Evolutionary conservation across 2,113 vertebrate species (phyloP), one percentile per base, ranked within the genome.

Genomic region (Fukomys damarensis): DNA sequence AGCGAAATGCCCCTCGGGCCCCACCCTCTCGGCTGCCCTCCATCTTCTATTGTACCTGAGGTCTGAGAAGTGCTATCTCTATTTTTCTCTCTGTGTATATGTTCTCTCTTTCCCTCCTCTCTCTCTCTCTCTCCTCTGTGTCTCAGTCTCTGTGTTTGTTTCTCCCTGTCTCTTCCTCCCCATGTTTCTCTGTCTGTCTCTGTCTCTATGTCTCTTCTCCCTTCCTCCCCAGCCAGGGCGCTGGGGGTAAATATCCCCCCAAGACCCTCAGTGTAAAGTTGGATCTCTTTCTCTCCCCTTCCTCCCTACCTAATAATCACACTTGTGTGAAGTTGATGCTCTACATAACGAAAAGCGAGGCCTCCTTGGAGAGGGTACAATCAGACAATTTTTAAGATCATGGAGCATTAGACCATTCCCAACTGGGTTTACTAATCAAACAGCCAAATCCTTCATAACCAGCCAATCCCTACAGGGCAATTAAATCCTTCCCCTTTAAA

Each of bases 401-500:
- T 98, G 99, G 99, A 99, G 99, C 99, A 99, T 99, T 99, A 99
- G 99, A 99, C 99, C 99, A 99, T 99, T 99, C 99, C 99, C 99
- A 99, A 98, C 98, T 99, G 99, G 99, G 99, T 99, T 99, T 99
- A 99, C 99, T 99, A 99, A 99, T 99, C 99, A 99, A 99, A 99
- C 99, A 99, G 99, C 99, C 99, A 99, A 99, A 99, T 99, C 99
- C 99, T 98, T 99, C 99, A 99, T 99, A 99, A 99, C 99, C 99
- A 99, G 99, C 99, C 99, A 99, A 99, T 99, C 99, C 99, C 99
- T 99, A 99, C 99, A 99, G 99, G 99, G 99, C 99, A 99, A 99
- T 99, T 99, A 99, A 99, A 99, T 99, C 99, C 99, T 99, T 99
- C 99, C 99, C 99, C 99, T 99, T 99, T 99, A 99, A 99, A 99